Evolutionary conservation across 2,797 vertebrate genomes (phyloP).

Genomic region (Cyprinella venusta): DNA sequence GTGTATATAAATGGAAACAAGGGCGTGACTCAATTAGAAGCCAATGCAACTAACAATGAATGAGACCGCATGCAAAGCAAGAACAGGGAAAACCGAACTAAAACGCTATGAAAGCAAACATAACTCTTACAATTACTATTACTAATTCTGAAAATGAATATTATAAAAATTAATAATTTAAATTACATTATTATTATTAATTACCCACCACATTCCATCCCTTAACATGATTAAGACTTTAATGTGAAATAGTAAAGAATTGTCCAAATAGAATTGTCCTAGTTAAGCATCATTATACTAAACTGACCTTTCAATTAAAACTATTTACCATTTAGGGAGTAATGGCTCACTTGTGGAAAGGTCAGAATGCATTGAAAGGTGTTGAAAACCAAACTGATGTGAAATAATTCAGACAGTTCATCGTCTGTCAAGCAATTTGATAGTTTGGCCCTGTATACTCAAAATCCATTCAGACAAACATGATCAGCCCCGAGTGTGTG

Average conservation of each 20-base stretch:
- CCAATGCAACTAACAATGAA: neutral
- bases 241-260: neutral
- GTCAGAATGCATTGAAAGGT: conserved; percentile 3
- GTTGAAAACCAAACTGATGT: neutral
- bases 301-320: conserved; percentile 24
- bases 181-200: neutral
- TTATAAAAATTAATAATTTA: neutral
- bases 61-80: neutral
- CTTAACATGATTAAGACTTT: neutral
- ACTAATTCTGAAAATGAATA: neutral
- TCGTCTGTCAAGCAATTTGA: conserved; percentile 9
- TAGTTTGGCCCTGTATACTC: neutral
- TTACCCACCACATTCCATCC: neutral
- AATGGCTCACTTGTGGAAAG: conserved; percentile 1
- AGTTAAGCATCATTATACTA: neutral
- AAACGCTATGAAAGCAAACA: neutral
- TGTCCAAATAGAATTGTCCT: neutral
- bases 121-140: neutral
- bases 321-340: neutral
- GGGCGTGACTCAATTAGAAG: neutral
- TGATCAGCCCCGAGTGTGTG: conserved; percentile 13
- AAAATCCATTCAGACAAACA: neutral
- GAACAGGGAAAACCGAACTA: neutral
- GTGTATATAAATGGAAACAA: neutral
- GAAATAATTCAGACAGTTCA: conserved; percentile 22